Base-by-base conservation (phyloP, 53 echinoderm and acorn worm species). In the Mesocentrotus franciscanus region DNA sequence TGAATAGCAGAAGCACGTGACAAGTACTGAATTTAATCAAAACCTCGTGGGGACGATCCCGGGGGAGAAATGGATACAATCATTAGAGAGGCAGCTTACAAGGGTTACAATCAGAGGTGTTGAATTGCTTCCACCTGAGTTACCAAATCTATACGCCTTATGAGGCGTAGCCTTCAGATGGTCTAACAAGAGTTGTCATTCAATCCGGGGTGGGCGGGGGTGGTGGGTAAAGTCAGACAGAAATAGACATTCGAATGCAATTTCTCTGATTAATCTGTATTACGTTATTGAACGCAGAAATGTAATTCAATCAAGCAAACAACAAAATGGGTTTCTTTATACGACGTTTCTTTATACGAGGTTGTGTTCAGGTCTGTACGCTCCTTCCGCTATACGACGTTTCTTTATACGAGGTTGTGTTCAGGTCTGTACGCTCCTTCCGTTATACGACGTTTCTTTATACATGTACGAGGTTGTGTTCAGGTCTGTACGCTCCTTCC, bases 101-200 rank as follows among this genome's bases (percentile, higher is more conserved):
- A 22, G 39, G 33, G 39, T 39, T 36, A 17, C 36, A 10, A 39
- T 81, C 36, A 8, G 18, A 6, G 42, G 81, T 81, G 81, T 81
- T 39, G 17, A 33, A 81, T 81, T 36, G 81, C 81, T 27, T 18
- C 36, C 81, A 81, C 81, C 81, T 81, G 81, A 81, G 81, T 81
- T 81, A 81, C 81, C 18, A 8, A 39, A 81, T 42, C 81, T 81
- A n/a, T n/a, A 36, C 42, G 42, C 81, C 81, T 39, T 81, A 18
- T 16, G 74, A 11, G 81, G 81, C 81, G 42, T 39, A 18, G 81
- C 81, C 81, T 42, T 81, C 9, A 81, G 81, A 11, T 4, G 81
- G 36, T 36, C 17, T 36, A 9, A 20, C 81, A 39, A 81, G 20
- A 81, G 36, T 42, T 36, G 81, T 81, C 22, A 39, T 81, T 81